Evolutionary conservation across 2,797 vertebrate genomes (phyloP).

Genomic region (Danio aesculapii): DNA sequence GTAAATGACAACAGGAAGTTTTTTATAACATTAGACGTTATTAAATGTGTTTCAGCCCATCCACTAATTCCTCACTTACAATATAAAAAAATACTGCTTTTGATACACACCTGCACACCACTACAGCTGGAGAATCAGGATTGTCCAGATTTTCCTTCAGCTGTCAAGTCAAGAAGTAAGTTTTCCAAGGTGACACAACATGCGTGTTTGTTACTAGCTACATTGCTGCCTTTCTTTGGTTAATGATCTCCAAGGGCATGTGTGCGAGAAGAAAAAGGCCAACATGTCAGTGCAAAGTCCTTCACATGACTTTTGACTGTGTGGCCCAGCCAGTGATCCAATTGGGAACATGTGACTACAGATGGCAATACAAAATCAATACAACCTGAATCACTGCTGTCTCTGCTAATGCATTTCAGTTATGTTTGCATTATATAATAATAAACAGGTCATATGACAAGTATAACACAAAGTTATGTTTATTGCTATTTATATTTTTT

Average conservation of each 20-base stretch:
- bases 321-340: background rate
- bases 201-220: conserved; percentile 1
- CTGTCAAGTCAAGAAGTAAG: conserved; percentile 5
- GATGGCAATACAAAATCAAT: conserved; percentile 24
- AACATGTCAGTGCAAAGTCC: conserved; percentile 34
- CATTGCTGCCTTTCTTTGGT: background rate
- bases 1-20: conserved; percentile 21
- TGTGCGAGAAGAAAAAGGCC: conserved; percentile 20
- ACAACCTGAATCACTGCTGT: background rate
- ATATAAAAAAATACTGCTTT: background rate
- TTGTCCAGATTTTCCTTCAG: background rate
- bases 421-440: conserved; percentile 3
- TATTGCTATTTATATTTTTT: conserved; percentile 1
- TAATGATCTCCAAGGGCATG: conserved; percentile 34
- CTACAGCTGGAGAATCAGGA: background rate
- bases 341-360: conserved; percentile 13
- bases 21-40: background rate
- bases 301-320: conserved; percentile 48
- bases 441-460: background rate
- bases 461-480: background rate
- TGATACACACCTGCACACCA: background rate
- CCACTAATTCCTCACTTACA: background rate
- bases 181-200: conserved; percentile 43
- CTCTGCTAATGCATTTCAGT: background rate
- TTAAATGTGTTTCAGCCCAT: background rate